Conservation (phyloP, 2,113 vertebrate genomes). For the Condylura cristata region DNA sequence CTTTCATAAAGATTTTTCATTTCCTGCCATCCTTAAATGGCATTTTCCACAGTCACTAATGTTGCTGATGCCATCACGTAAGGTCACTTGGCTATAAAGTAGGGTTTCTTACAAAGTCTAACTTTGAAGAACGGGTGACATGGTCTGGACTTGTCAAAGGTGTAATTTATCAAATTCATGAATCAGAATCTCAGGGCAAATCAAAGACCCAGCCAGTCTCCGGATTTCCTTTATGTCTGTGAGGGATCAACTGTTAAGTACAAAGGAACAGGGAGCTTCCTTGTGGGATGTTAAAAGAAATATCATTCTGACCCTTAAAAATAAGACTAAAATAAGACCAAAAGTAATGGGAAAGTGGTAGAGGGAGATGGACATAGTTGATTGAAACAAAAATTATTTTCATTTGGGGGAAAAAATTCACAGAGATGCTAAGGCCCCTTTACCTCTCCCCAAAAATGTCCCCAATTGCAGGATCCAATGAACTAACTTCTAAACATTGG, state of each 20-base stretch:
- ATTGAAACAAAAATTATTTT: not conserved
- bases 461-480: not conserved
- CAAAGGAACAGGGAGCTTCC: not conserved
- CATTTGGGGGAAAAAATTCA: not conserved
- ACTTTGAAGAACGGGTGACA: constrained; percentile 16
- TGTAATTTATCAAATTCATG: constrained; percentile 13
- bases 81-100: not conserved
- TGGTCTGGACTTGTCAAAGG: not conserved
- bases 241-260: not conserved
- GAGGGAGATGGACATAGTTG: not conserved
- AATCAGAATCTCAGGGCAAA: not conserved
- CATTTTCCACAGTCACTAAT: constrained; percentile 29
- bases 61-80: not conserved
- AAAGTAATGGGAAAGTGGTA: not conserved
- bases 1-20: constrained; percentile 69
- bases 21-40: constrained; percentile 41
- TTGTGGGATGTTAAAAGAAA: not conserved
- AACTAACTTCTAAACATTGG: not conserved
- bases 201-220: not conserved
- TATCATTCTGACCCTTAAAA: constrained; percentile 14
- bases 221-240: not conserved
- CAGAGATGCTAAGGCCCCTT: not conserved
- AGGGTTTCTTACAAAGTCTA: not conserved
- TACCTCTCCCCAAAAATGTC: not conserved
- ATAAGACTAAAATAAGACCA: not conserved